Base-by-base conservation (phyloP, 2,113 vertebrate genomes). In the Halichoeres trimaculatus region DNA sequence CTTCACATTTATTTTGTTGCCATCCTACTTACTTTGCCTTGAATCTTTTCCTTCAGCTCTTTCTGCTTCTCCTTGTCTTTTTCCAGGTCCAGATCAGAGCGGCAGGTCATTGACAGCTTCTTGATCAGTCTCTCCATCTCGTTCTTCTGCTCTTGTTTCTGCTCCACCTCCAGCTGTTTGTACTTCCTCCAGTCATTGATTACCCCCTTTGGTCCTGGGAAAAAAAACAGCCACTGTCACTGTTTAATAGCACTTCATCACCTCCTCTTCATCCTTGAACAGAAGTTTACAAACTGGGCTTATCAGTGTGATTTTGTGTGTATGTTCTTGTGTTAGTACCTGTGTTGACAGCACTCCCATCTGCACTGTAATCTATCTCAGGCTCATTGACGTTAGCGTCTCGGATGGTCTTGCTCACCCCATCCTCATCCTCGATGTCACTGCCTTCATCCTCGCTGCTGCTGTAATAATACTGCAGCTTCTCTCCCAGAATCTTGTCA, bases 181-280 rank as follows among this genome's bases (percentile, higher is more conserved):
- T 95, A 99, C 58, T 97, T 96, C 22, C 98, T 89, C 98, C 98
- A 99, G 90, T 99, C 98, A 17, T 99, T 97, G 74, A 99, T 96
- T 69, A 99, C 98, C 8, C 98, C 98, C 88, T 99, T 99, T 10
- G 98, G 98, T 76, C 98, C 98, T 99, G 88, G 9, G 22, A 34
- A 14, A 56, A 19, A 45, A 16, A 48, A 71, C 0, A 65, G 9
- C 14, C 12, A 26, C 1, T 6, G 8, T 62, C 19, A 55, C 3
- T 26, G 2, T 48, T 30, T 9, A 61, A 40, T 1, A 9, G 17
- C 10, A 11, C 1, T 40, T 38, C 12, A 23, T 57, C 9, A 54
- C 52, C 24, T 34, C 1, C 17, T 19, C 1, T 56, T 20, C 11
- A 56, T 41, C 12, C 10, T 19, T 13, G 1, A 4, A 62, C 23